Percentiles rank a stretch among this genome's conserved stretches.
Evolutionary conservation across 64 coral and sea anemone species (phyloP).

Genomic region (Astreopora myriophthalma): DNA sequence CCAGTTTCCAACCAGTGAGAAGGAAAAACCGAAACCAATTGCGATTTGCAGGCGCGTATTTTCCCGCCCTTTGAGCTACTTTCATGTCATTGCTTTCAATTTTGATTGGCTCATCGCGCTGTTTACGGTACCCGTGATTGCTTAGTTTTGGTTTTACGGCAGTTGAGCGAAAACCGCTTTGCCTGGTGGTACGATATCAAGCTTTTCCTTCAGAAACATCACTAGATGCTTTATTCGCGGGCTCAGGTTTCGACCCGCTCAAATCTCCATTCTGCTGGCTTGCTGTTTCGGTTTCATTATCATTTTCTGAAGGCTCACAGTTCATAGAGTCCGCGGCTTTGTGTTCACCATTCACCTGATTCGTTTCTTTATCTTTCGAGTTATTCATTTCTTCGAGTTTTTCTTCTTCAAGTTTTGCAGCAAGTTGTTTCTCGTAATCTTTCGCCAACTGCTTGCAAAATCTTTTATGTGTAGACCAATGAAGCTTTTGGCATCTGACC

Average conservation of each 20-base stretch:
- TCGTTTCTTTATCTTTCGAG: neutral
- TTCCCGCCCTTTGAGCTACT: no score
- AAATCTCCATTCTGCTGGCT: neutral
- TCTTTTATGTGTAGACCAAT: slow-evolving; percentile 96
- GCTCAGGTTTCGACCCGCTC: neutral
- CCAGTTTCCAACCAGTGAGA: no score
- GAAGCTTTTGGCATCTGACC: slow-evolving; percentile 90
- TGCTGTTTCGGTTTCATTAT: neutral
- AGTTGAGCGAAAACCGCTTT: no score
- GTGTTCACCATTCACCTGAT: slow-evolving; percentile 31
- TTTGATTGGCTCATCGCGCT: no score
- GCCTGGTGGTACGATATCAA: neutral
- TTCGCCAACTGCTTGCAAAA: slow-evolving; percentile 79
- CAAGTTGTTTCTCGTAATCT: slow-evolving; percentile 62
- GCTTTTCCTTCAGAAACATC: neutral
- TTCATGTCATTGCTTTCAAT: no score
- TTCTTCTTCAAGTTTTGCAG: slow-evolving; percentile 42
- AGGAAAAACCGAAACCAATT: no score
- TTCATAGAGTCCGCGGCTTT: neutral
- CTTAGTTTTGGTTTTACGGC: no score
- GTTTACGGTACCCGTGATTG: no score
- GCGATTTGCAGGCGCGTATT: no score
- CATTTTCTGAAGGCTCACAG: neutral
- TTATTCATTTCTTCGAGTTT: slow-evolving; percentile 43
- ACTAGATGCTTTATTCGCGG: neutral